Base-by-base conservation (phyloP, 2,113 vertebrate species). In the Vombatus ursinus region DNA sequence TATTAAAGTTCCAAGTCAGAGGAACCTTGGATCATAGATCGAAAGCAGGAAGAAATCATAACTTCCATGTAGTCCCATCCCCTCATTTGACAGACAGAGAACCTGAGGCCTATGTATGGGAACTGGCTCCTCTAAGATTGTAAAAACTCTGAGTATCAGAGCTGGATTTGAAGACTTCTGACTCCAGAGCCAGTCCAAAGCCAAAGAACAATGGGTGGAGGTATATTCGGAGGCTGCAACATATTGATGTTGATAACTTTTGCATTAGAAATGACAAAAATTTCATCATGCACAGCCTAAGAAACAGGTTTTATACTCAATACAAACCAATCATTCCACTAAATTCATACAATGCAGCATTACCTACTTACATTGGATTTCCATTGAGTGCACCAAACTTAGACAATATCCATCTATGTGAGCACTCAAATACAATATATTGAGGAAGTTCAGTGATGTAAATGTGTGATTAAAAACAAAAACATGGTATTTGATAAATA, bases 391-490 rank as follows among this genome's bases (percentile, higher is more conserved):
- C 99, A 57, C 99, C 99, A 94, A 99, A 98, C 99, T 99, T 99
- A 99, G 99, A 99, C 99, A 99, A 99, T 99, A 99, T 99, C 99
- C 99, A 4, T 99, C 99, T 98, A 99, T 99, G 98, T 99, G 99
- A 99, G 97, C 90, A 97, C 96, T 98, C 96, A 52, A 61, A 92
- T 53, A 90, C 95, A 68, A 95, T 98, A 47, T 96, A 52, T 93
- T 96, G 96, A 98, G 98, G 97, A 98, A 98, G 97, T 98, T 98
- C 97, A 97, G 96, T 97, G 96, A 97, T 95, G 77, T 92, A 89
- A 98, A 92, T 97, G 96, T 95, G 98, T 96, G 98, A 96, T 97
- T 98, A 97, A 96, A 97, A 98, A 97, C 96, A 49, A 98, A 98
- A 98, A 99, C 99, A 99, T 99, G 99, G 99, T 99, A 98, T 99